phyloP scores from a whole-genome alignment of 2,797 vertebrate genomes.

The Acridotheres tristis region DNA sequence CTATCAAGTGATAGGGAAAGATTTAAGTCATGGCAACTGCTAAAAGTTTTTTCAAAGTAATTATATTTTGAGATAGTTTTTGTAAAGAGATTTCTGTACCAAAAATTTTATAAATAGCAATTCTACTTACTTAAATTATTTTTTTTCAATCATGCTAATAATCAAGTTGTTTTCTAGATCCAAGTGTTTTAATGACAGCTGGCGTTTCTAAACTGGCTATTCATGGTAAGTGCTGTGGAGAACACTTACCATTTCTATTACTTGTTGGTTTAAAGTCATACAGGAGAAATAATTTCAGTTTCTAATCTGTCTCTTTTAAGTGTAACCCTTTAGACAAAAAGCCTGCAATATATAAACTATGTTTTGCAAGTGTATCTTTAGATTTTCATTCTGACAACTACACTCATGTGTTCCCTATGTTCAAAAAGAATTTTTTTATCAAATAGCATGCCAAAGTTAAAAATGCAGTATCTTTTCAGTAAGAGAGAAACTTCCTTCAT shows the following conservation, averaged over 20 bases:
- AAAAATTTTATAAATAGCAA: not conserved
- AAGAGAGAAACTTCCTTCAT: not conserved
- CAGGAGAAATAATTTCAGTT: not conserved
- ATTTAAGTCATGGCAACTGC: not conserved
- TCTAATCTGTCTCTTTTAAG: not conserved
- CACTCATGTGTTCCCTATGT: not conserved
- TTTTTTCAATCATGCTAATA: not conserved
- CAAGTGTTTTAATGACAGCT: slow-evolving; percentile 9
- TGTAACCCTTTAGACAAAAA: not conserved
- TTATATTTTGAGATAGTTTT: not conserved
- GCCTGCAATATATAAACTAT: not conserved
- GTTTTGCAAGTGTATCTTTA: not conserved
- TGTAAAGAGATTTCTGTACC: not conserved
- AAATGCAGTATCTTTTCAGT: not conserved
- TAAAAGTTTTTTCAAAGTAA: not conserved
- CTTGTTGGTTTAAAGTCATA: not conserved
- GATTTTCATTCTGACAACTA: not conserved
- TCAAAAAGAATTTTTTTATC: not conserved
- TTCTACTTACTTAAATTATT: not conserved
- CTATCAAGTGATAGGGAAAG: not conserved
- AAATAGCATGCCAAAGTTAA: not conserved
- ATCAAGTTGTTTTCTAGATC: not conserved
- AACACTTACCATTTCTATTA: not conserved
- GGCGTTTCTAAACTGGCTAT: not conserved
- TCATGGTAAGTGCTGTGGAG: not conserved